These are phyloP conservation scores for Adela reaumurella DNA, from an alignment of 2,888 invertebrate species.

Conservation along the genomic window DNA sequence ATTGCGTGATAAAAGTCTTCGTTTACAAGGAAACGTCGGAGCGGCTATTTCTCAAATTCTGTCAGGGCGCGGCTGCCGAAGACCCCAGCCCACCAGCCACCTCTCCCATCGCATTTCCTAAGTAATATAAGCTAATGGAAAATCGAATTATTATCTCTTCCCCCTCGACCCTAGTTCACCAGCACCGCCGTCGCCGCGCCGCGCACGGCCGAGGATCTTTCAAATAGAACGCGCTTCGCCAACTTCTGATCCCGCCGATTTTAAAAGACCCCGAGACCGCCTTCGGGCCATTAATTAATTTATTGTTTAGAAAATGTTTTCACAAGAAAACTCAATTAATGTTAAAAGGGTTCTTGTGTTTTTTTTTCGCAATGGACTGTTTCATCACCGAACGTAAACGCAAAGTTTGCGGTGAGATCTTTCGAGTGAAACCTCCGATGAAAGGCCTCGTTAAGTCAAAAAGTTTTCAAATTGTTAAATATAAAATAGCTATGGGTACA, in stretches of 20 bases:
- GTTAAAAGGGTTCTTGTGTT: constrained; percentile 58
- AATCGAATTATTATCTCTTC: constrained; percentile 50
- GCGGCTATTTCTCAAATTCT: constrained; percentile 28
- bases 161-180: constrained; percentile 20
- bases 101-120: constrained; percentile 30
- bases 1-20: constrained; percentile 47
- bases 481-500: too few species aligned
- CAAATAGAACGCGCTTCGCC: constrained; percentile 11
- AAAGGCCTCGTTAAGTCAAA: too few species aligned
- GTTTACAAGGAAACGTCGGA: constrained; percentile 44
- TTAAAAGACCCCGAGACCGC: constrained; percentile 33
- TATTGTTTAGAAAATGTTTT: constrained; percentile 51
- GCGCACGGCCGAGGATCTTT: not conserved
- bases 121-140: constrained; percentile 50
- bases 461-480: too few species aligned
- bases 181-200: constrained; percentile 15
- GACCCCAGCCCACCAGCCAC: constrained; percentile 20
- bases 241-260: constrained; percentile 54
- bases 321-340: constrained; percentile 57
- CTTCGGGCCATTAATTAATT: constrained; percentile 55
- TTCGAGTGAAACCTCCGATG: constrained; percentile 6
- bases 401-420: constrained; percentile 34
- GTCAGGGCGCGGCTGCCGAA: constrained; percentile 13
- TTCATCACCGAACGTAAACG: constrained; percentile 31
- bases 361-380: constrained; percentile 37